Conservation (phyloP, 1,140 invertebrate species). For the Drosophila busckii region DNA sequence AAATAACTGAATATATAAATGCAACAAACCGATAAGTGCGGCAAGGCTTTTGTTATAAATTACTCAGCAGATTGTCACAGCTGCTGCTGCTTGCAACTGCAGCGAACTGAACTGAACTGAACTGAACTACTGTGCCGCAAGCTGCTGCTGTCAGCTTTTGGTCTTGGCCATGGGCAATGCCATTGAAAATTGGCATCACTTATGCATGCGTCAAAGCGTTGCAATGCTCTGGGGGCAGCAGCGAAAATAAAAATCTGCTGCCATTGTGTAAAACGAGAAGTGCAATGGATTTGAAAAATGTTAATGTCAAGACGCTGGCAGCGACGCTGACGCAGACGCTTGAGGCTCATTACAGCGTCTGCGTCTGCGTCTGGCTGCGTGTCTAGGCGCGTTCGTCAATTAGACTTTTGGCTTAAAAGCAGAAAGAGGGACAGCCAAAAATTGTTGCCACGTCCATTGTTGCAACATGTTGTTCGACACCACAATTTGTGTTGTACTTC, state of each 20-base stretch:
- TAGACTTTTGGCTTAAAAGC: slow-evolving; percentile 61
- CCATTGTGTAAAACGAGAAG: slow-evolving; percentile 28
- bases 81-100: not conserved
- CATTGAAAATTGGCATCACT: slow-evolving; percentile 58
- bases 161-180: slow-evolving; percentile 32
- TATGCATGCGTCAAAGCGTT: slow-evolving; percentile 53
- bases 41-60: too few species aligned
- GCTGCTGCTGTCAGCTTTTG: slow-evolving; percentile 12
- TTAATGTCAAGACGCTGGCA: too few species aligned
- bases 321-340: slow-evolving; percentile 8
- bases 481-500: slow-evolving; percentile 74
- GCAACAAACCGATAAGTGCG: too few species aligned
- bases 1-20: too few species aligned
- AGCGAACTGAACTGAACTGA: not conserved
- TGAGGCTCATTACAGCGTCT: slow-evolving; percentile 39
- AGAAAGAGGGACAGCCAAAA: slow-evolving; percentile 21
- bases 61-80: too few species aligned
- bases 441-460: slow-evolving; percentile 11
- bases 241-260: not conserved
- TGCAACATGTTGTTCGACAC: slow-evolving; percentile 72
- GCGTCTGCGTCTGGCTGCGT: slow-evolving; percentile 12
- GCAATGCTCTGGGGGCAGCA: slow-evolving; percentile 16
- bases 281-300: not conserved
- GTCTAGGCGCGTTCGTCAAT: slow-evolving; percentile 62
- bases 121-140: not conserved